These are phyloP conservation scores for Acropora yongei DNA, from an alignment of 64 coral and sea anemone genomes.

Conservation along the genomic window DNA sequence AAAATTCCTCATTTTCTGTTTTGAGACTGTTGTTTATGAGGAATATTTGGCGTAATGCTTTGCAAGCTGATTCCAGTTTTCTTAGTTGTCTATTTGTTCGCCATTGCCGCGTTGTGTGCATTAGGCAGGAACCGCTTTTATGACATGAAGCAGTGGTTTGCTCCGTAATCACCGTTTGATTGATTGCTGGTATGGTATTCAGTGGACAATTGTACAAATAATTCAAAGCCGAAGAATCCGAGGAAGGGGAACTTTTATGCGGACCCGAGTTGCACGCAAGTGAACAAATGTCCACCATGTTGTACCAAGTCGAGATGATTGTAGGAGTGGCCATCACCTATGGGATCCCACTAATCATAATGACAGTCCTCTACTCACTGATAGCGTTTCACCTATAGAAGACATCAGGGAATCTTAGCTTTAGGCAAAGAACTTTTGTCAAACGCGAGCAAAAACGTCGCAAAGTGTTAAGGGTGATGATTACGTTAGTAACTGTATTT, in stretches of 20 bases:
- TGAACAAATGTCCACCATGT: neutral
- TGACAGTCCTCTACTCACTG: conserved; percentile 70
- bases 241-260: neutral
- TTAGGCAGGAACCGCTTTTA: conserved; percentile 47
- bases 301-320: conserved; percentile 50
- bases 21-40: conserved; percentile 58
- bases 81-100: conserved; percentile 67
- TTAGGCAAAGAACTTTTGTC: conserved; percentile 9
- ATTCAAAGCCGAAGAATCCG: neutral
- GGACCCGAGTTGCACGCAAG: conserved; percentile 7
- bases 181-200: conserved; percentile 56
- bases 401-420: conserved; percentile 13
- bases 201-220: conserved; percentile 67
- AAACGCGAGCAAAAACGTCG: conserved; percentile 44
- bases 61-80: conserved; percentile 73
- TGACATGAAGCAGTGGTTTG: conserved; percentile 57
- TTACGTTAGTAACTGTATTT: conserved; percentile 46
- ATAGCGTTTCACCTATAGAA: conserved; percentile 70
- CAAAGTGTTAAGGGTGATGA: conserved; percentile 47
- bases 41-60: conserved; percentile 54
- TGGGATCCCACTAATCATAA: conserved; percentile 43
- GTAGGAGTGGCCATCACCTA: conserved; percentile 67
- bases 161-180: conserved; percentile 59
- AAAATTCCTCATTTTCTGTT: conserved; percentile 7
- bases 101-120: conserved; percentile 77